Evolutionary conservation across 2,888 invertebrate genomes (phyloP), one percentile per base, ranked within the genome.

Genomic region (Pandemis heparana): DNA sequence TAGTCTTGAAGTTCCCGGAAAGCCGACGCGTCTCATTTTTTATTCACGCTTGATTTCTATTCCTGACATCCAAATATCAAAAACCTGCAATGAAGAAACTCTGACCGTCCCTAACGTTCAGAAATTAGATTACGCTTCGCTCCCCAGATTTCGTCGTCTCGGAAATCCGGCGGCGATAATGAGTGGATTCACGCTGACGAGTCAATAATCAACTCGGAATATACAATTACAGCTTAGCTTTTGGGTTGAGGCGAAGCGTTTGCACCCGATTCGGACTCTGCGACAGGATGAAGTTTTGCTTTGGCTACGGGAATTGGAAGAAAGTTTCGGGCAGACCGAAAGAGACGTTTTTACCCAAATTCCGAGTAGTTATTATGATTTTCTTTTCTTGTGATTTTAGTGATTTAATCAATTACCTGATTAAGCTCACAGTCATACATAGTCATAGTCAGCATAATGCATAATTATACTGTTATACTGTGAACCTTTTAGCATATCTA

Each of bases 141-240:
- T 71, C 71, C 71, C 59, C 71, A 41, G 61, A 68, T 62, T 48
- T 23, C 41, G 68, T 0, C 65, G 16, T 70, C 60, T 53, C 64
- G 65, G 74, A 74, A 65, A 70, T 70, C 65, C 74, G 69, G 51
- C 41, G 69, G 23, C 73, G 48, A 60, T 74, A 74, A 74, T 74
- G 73, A 70, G 60, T 69, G 60, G 51, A 74, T 74, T 69, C 73
- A 69, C 62, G 41, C 56, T 48, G 53, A 59, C 59, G 64, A 62
- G 67, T 70, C 69, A 70, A 74, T 74, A 74, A 61, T 74, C 69
- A 65, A 60, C 60, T 69, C 66, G 43, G 67, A 68, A 73, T 64
- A 73, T 56, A 73, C 73, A 73, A 73, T 73, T 64, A 59, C 59
- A 9, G 53, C 53, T 48, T n/a, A 59, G 60, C 46, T 65, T 38